Evolutionary conservation across 2,888 invertebrate species (phyloP).

Genomic region (Lasius fuliginosus): DNA sequence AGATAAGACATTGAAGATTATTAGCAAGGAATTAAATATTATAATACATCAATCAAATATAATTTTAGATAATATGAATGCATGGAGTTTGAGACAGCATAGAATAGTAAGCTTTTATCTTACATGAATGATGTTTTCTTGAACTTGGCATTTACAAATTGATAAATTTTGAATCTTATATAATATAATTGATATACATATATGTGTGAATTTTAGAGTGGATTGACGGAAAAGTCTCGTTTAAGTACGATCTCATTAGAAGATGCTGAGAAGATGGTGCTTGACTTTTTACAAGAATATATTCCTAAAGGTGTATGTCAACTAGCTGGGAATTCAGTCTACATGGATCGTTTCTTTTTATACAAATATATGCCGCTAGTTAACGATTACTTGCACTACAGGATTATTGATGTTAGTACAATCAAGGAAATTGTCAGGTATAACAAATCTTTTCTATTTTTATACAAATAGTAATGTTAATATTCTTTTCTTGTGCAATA

Average conservation of each 20-base stretch:
- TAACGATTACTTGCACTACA: conserved; percentile 94
- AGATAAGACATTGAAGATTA: conserved; percentile 91
- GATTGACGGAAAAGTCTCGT: conserved; percentile 91
- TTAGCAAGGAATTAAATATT: conserved; percentile 92
- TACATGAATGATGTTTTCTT: not conserved
- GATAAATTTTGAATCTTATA: not conserved
- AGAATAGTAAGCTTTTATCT: conserved; percentile 88
- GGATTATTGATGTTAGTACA: conserved; percentile 96
- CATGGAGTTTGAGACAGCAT: conserved; percentile 95
- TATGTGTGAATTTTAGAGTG: conserved; percentile 87
- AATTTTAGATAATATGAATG: conserved; percentile 92
- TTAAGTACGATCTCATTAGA: conserved; percentile 90
- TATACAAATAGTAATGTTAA: not conserved
- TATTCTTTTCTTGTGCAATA: not conserved
- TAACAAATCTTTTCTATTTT: not conserved
- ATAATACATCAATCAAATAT: conserved; percentile 93
- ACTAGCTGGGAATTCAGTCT: conserved; percentile 95
- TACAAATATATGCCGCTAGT: conserved; percentile 93
- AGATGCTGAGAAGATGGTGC: conserved; percentile 91
- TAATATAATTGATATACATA: not conserved
- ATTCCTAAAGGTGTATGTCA: conserved; percentile 89
- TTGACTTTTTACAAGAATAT: conserved; percentile 90
- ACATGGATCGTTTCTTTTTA: conserved; percentile 95
- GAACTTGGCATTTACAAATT: not conserved
- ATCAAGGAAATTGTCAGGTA: conserved; percentile 92